Percentiles rank a stretch among this genome's conserved stretches.
Conservation (phyloP, 2,113 vertebrate species). For the Callorhinus ursinus region DNA sequence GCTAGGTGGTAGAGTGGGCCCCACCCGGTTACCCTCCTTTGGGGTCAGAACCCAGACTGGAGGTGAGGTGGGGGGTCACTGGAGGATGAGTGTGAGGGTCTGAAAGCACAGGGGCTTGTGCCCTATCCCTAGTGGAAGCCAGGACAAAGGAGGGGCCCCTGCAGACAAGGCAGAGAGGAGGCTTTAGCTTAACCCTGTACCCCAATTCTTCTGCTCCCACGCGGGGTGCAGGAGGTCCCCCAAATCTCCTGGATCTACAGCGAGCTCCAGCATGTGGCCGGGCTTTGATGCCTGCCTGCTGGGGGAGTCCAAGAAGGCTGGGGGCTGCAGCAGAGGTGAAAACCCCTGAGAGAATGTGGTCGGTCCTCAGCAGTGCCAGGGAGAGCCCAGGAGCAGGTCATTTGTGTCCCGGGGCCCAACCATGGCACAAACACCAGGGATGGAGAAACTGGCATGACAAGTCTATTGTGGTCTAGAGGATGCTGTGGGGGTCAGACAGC, state of each 20-base stretch:
- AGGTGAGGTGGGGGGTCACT: background rate
- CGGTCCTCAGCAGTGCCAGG: background rate
- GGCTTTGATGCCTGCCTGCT: background rate
- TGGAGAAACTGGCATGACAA: background rate
- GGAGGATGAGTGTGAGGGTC: too few relatives aligned
- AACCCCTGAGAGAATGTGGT: background rate
- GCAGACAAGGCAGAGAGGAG: background rate
- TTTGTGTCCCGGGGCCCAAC: background rate
- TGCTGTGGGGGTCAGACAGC: background rate
- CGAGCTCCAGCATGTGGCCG: background rate
- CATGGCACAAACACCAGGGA: background rate
- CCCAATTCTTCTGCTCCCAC: background rate
- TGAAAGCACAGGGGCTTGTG: background rate
- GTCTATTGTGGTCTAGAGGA: background rate
- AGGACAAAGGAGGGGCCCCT: background rate
- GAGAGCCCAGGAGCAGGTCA: background rate
- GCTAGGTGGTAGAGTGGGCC: too few relatives aligned
- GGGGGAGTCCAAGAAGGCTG: too few relatives aligned
- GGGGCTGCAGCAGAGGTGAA: background rate
- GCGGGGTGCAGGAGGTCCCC: background rate
- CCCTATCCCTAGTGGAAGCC: background rate
- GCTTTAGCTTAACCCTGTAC: background rate
- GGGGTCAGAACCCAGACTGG: background rate
- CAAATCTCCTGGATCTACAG: background rate
- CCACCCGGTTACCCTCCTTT: background rate